These are phyloP conservation scores for Nesogale talazaci DNA, from an alignment of 2,113 vertebrate species.

Conservation along the genomic window DNA sequence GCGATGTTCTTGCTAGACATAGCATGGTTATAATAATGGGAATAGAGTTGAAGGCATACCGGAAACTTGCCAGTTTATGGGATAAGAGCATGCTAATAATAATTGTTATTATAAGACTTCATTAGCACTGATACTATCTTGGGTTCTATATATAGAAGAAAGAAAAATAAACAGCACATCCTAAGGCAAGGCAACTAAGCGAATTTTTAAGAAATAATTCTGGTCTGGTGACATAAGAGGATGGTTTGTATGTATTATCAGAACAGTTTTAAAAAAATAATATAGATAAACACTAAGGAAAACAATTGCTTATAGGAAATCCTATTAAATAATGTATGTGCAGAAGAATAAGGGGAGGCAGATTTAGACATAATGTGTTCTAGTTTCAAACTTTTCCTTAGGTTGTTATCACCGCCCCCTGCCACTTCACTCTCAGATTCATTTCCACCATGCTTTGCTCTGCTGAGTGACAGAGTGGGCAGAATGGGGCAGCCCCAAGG, in stretches of 20 bases:
- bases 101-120: conserved; percentile 70
- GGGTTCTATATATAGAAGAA: conserved; percentile 69
- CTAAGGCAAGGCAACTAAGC: conserved; percentile 63
- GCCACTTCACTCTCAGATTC: fast-evolving
- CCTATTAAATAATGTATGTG: neutral
- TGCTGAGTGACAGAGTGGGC: neutral
- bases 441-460: neutral
- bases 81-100: conserved; percentile 67
- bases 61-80: conserved; percentile 69
- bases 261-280: neutral
- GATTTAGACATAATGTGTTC: neutral
- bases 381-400: neutral
- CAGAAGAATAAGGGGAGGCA: neutral
- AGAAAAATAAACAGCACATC: conserved; percentile 67
- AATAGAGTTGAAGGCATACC: conserved; percentile 43
- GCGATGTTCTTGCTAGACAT: conserved; percentile 62
- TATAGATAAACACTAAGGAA: neutral
- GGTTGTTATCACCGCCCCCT: neutral
- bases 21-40: conserved; percentile 71
- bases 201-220: conserved; percentile 67
- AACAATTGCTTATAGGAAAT: neutral
- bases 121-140: conserved; percentile 66
- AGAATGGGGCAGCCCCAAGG: fast-evolving
- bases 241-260: conserved; percentile 28
- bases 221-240: conserved; percentile 7